Percentiles rank a stretch among this genome's conserved stretches.
These are phyloP conservation scores for Phoenoteleia sp. DNA, from an alignment of 2,888 invertebrate genomes.

Conservation along the genomic window DNA sequence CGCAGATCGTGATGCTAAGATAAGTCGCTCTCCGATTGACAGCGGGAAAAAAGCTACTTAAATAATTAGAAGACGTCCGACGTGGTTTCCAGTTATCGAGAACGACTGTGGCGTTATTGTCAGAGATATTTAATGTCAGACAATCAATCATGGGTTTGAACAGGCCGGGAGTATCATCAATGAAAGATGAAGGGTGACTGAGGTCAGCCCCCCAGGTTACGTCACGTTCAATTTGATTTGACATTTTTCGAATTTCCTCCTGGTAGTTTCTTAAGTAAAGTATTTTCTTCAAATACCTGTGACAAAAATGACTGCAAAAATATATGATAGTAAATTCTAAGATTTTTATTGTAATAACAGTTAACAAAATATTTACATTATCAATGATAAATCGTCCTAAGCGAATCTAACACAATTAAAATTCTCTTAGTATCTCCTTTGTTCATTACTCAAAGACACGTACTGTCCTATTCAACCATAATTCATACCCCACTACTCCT, in stretches of 20 bases:
- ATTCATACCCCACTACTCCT: conserved; percentile 16
- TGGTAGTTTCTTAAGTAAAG: conserved; percentile 5
- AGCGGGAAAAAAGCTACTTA: conserved; percentile 53
- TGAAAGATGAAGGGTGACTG: conserved; percentile 5
- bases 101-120: conserved; percentile 52
- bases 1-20: conserved; percentile 74
- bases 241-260: conserved; percentile 33
- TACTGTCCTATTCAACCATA: no score
- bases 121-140: conserved; percentile 37
- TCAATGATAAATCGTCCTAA: no score
- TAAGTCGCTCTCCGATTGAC: conserved; percentile 60
- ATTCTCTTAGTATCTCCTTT: no score
- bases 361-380: no score
- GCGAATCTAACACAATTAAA: no score
- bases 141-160: conserved; percentile 45
- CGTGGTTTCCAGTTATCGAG: conserved; percentile 53
- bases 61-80: conserved; percentile 60
- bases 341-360: no score
- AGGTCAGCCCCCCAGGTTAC: conserved; percentile 7
- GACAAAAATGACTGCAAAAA: no score
- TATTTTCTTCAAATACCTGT: no score
- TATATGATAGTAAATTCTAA: no score
- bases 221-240: conserved; percentile 60
- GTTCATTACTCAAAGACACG: no score
- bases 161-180: conserved; percentile 33